Conservation (phyloP, 2,797 vertebrate genomes). For the Xyrichtys novacula region DNA sequence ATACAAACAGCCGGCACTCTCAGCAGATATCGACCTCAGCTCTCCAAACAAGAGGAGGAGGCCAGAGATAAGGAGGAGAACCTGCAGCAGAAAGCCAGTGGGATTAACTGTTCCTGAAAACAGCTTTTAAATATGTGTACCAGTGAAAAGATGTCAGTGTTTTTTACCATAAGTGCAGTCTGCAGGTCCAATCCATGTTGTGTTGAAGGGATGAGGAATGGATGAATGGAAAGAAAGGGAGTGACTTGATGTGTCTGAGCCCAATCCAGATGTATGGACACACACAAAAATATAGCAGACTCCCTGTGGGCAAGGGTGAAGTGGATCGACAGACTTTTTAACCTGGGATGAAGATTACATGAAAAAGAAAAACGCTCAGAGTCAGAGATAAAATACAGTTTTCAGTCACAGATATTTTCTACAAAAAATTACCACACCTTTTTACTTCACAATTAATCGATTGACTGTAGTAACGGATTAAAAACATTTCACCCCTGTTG, state of each 20-base stretch:
- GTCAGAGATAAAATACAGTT: too few relatives aligned
- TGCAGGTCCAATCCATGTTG: constrained; percentile 73
- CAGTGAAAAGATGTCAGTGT: background rate
- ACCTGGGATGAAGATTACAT: constrained; percentile 58
- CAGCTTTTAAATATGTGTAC: background rate
- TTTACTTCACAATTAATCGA: too few relatives aligned
- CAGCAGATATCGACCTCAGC: constrained; percentile 62
- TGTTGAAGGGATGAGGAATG: constrained; percentile 74
- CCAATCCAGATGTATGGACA: constrained; percentile 74
- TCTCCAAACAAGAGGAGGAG: constrained; percentile 74
- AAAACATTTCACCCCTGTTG: background rate
- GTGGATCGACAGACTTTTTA: constrained; percentile 74
- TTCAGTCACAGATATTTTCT: too few relatives aligned
- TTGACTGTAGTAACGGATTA: background rate
- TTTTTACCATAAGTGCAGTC: constrained; percentile 75
- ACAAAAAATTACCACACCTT: too few relatives aligned
- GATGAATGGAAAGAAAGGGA: constrained; percentile 72
- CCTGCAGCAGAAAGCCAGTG: constrained; percentile 55
- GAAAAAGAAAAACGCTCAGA: too few relatives aligned
- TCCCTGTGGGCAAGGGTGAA: constrained; percentile 85
- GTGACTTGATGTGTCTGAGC: constrained; percentile 31
- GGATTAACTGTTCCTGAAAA: background rate
- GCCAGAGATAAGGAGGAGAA: constrained; percentile 78
- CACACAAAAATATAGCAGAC: constrained; percentile 78
- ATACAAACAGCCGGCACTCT: constrained; percentile 54